A percentile compares a stretch with the other conserved stretches of the same genome.
phyloP scores from a whole-genome alignment of 2,797 vertebrate species.

The Poeciliopsis gracilis region DNA sequence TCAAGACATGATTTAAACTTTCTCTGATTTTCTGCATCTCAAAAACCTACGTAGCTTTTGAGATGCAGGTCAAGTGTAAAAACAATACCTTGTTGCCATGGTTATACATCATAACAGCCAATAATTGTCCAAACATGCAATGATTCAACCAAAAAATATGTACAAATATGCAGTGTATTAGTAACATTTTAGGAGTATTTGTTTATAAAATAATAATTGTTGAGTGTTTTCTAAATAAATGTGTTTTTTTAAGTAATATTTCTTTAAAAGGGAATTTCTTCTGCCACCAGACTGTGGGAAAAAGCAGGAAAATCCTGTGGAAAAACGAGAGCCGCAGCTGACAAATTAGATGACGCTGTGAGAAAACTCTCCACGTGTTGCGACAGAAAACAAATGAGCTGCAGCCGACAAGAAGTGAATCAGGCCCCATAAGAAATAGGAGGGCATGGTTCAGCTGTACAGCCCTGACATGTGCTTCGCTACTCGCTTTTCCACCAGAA shows the following conservation, averaged over 20 bases:
- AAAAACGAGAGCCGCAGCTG: constrained; percentile 10
- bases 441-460: constrained; percentile 6
- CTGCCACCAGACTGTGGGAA: not conserved
- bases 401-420: constrained; percentile 1
- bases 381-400: constrained; percentile 1
- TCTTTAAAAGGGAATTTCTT: not conserved
- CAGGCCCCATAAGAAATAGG: not conserved
- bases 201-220: not conserved
- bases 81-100: too few species aligned
- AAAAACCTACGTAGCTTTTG: too few species aligned
- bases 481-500: not conserved
- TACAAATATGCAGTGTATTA: not conserved
- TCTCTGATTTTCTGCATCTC: too few species aligned
- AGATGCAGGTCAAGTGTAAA: too few species aligned
- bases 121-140: too few species aligned
- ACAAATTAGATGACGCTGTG: constrained; percentile 4
- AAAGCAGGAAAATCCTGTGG: not conserved
- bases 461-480: not conserved
- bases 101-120: too few species aligned
- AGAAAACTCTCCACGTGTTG: not conserved
- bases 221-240: not conserved
- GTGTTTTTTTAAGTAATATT: not conserved
- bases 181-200: not conserved
- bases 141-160: not conserved
- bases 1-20: too few species aligned